These are phyloP conservation scores for Mesitornis unicolor DNA, from an alignment of 2,113 vertebrate genomes.

Conservation along the genomic window DNA sequence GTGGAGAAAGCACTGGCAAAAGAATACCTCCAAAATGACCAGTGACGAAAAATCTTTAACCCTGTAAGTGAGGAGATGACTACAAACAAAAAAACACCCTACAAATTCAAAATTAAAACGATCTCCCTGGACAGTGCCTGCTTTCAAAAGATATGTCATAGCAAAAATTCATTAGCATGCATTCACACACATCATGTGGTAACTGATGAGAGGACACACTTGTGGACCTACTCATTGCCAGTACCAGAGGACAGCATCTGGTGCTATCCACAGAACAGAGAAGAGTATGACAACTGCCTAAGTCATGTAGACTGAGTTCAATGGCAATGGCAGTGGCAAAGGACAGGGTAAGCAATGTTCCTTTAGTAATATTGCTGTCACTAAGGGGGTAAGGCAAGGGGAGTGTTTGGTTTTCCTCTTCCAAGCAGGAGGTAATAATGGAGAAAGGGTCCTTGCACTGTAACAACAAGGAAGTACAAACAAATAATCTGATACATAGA, in stretches of 20 bases:
- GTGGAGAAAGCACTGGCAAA: background rate
- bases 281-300: background rate
- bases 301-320: background rate
- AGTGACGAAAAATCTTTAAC: background rate
- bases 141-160: background rate
- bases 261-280: background rate
- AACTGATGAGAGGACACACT: background rate
- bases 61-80: background rate
- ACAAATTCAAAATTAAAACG: background rate
- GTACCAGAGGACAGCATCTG: background rate
- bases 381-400: fast-evolving
- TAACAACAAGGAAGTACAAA: background rate
- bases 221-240: background rate
- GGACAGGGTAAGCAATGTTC: background rate
- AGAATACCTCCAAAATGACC: background rate
- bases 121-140: background rate
- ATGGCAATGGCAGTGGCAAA: background rate
- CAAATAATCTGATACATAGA: background rate
- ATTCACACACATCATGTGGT: background rate
- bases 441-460: background rate
- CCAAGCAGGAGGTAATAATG: background rate
- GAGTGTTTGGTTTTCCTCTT: background rate
- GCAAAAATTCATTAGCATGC: background rate
- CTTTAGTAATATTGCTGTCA: background rate
- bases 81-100: background rate